These are phyloP conservation scores for Palythoa caribaeorum DNA, from an alignment of 92 coral and sea anemone genomes.

Conservation along the genomic window DNA sequence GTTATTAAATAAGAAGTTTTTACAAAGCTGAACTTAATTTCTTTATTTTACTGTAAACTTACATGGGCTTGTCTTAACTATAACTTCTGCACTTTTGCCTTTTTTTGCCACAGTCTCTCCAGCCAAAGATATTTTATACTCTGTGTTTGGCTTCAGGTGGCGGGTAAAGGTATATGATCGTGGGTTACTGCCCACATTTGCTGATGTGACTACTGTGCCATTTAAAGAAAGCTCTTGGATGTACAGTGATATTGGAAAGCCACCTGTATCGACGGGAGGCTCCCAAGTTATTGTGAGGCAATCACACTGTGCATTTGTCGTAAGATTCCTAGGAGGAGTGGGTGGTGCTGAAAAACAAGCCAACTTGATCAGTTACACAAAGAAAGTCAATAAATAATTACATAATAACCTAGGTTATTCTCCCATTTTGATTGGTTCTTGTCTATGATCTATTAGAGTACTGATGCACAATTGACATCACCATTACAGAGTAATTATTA, in stretches of 20 bases:
- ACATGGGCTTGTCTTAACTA: conserved; percentile 25
- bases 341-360: conserved; percentile 64
- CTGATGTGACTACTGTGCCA: conserved; percentile 43
- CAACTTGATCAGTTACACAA: neutral
- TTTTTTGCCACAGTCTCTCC: neutral
- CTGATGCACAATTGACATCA: too few relatives aligned
- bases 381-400: too few relatives aligned
- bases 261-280: conserved; percentile 72
- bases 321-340: conserved; percentile 65
- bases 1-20: too few relatives aligned
- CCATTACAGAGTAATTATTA: too few relatives aligned
- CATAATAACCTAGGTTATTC: too few relatives aligned
- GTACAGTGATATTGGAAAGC: conserved; percentile 71
- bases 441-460: too few relatives aligned
- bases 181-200: conserved; percentile 54
- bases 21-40: too few relatives aligned
- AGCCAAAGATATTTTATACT: conserved; percentile 9
- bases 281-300: conserved; percentile 78
- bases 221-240: conserved; percentile 53
- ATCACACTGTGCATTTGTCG: conserved; percentile 68
- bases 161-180: conserved; percentile 64
- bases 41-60: neutral
- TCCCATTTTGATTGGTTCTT: too few relatives aligned
- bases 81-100: conserved; percentile 4
- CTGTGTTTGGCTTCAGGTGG: conserved; percentile 22